These are phyloP conservation scores for Muscicapa adusta DNA, from an alignment of 2,113 vertebrate genomes.

Conservation along the genomic window DNA sequence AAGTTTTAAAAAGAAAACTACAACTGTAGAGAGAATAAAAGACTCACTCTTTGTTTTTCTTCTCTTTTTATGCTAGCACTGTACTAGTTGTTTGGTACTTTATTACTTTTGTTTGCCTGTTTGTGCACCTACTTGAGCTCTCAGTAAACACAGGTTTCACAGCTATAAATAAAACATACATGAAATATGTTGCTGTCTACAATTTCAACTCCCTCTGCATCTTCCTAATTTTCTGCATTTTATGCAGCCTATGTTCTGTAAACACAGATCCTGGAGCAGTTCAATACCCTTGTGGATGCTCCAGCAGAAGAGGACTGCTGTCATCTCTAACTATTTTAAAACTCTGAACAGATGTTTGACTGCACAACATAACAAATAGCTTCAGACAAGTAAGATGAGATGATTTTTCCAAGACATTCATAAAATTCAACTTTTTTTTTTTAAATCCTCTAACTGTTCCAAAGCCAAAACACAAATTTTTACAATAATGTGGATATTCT, in stretches of 20 bases:
- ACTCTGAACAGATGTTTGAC: slow-evolving; percentile 16
- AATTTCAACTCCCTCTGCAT: neutral
- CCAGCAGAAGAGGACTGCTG: neutral
- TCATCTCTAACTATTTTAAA: slow-evolving; percentile 16
- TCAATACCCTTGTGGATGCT: neutral
- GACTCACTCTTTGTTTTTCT: neutral
- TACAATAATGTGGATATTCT: neutral
- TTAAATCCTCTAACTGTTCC: neutral
- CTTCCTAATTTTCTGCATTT: neutral
- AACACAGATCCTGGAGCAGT: neutral
- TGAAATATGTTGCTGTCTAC: neutral
- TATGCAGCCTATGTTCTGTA: neutral
- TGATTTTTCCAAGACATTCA: neutral
- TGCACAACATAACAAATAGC: neutral
- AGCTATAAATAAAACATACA: neutral
- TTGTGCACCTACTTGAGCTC: neutral
- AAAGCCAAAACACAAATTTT: neutral
- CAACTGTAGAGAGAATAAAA: neutral
- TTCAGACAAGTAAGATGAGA: neutral
- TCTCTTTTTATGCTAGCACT: neutral
- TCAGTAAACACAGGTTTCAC: neutral
- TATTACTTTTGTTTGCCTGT: neutral
- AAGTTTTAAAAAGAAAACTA: neutral
- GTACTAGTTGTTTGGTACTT: neutral
- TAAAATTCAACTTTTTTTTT: neutral